phyloP scores from a whole-genome alignment of 1,140 invertebrate species.

The Acyrthosiphon pisum region DNA sequence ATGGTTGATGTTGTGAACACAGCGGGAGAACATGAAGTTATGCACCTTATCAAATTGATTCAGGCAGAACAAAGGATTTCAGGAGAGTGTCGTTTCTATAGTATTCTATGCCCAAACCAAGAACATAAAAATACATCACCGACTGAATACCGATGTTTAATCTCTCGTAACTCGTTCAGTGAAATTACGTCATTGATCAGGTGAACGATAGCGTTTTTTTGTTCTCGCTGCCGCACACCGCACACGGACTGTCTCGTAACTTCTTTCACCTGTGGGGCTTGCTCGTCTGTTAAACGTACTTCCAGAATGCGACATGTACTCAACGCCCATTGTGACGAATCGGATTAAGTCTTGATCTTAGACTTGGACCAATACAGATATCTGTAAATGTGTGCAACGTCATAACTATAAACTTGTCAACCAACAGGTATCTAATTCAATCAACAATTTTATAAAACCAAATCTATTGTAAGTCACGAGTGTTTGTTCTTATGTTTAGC shows the following conservation, averaged over 20 bases:
- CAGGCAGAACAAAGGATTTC: no score
- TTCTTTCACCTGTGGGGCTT: no score
- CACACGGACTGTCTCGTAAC: no score
- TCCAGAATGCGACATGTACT: neutral
- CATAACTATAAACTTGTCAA: neutral
- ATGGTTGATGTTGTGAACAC: no score
- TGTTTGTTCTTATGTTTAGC: neutral
- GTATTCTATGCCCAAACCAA: no score
- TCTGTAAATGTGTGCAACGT: neutral
- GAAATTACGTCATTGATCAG: neutral
- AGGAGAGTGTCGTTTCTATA: no score
- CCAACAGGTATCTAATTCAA: neutral
- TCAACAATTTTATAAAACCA: neutral
- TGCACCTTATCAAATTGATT: no score
- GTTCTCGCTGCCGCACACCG: no score
- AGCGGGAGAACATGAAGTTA: no score
- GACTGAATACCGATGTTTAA: neutral
- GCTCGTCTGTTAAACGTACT: no score
- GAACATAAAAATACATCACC: neutral
- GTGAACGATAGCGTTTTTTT: neutral
- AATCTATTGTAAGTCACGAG: neutral
- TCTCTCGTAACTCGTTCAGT: neutral
- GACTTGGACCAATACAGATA: neutral
- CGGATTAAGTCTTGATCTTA: neutral
- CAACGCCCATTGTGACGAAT: neutral